Evolutionary conservation across 2,797 vertebrate genomes (phyloP), one percentile per base, ranked within the genome.

Genomic region (Danio aesculapii): DNA sequence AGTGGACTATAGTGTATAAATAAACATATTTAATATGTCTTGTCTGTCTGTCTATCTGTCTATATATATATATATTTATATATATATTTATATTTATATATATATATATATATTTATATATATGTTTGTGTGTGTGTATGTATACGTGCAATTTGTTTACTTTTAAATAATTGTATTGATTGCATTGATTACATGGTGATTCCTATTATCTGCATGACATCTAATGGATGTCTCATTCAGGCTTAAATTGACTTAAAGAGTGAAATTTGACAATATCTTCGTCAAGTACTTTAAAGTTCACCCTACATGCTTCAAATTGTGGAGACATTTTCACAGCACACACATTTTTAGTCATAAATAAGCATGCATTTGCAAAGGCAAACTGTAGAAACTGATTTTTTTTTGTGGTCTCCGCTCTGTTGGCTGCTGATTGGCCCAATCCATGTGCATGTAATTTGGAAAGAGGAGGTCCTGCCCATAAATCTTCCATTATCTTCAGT

Each of bases 401-500:
- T 21, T 79, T 64, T 46, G 8, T 55, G n/a, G 55, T 6, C 66
- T 44, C 11, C 1, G 66, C 73, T 83, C 64, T 59, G 81, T 14
- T 30, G 77, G 59, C 4, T 6, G 17, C 43, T 83, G 46, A 84
- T 67, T 69, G 55, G 62, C 84, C 64, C 41, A 58, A 67, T 90
- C 64, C 50, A 63, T 91, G 70, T 87, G 86, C 85, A 39, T 75
- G 90, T 88, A 83, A 84, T 80, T 77, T 86, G 89, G 79, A 64
- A 44, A 59, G 77, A 77, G 68, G 70, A 50, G 41, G 82, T 19
- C 61, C 44, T 81, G 63, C 64, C 73, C 86, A 92, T 92, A 88
- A 89, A 92, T 92, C 86, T 92, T 88, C 70, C 85, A 85, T 84
- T 93, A 90, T 91, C 92, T 91, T 46, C 62, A 75, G 83, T 88